Conservation (phyloP, 2,888 invertebrate species). For the Linnaemya vulpina region DNA sequence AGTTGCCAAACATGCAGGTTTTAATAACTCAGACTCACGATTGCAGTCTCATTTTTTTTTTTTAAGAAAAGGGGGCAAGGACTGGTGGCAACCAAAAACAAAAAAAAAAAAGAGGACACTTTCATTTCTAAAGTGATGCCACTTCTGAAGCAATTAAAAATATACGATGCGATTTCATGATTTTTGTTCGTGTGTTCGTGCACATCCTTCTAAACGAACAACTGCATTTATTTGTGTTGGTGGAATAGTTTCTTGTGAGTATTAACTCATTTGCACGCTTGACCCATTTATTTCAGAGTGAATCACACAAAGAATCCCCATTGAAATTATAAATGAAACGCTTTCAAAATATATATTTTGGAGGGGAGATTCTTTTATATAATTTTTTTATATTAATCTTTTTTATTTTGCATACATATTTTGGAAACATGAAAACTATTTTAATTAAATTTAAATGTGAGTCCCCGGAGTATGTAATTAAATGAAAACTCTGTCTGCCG, state of each 20-base stretch:
- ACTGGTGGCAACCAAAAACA: conserved; percentile 9
- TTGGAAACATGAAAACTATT: conserved; percentile 1
- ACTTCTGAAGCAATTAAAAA: conserved; percentile 40
- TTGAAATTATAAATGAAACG: conserved; percentile 24
- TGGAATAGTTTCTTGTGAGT: conserved; percentile 30
- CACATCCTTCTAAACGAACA: neutral
- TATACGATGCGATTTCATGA: conserved; percentile 15
- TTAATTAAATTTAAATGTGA: conserved; percentile 7
- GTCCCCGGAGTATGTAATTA: neutral
- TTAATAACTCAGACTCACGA: neutral
- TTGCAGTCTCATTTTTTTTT: neutral
- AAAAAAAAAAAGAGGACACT: conserved; percentile 35
- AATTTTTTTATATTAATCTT: neutral
- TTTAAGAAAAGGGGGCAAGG: neutral
- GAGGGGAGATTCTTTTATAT: neutral
- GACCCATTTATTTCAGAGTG: conserved; percentile 58
- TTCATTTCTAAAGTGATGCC: conserved; percentile 11
- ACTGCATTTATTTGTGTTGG: neutral
- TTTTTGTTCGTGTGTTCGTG: conserved; percentile 1
- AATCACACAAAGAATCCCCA: conserved; percentile 31
- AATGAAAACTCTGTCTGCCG: neutral
- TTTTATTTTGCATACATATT: too few species aligned
- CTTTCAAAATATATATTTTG: conserved; percentile 5
- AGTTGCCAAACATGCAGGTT: neutral
- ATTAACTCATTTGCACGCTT: conserved; percentile 67